Percentiles rank a stretch among this genome's conserved stretches.
Conservation (phyloP, 1,140 invertebrate genomes). For the Dendrolimus punctatus region DNA sequence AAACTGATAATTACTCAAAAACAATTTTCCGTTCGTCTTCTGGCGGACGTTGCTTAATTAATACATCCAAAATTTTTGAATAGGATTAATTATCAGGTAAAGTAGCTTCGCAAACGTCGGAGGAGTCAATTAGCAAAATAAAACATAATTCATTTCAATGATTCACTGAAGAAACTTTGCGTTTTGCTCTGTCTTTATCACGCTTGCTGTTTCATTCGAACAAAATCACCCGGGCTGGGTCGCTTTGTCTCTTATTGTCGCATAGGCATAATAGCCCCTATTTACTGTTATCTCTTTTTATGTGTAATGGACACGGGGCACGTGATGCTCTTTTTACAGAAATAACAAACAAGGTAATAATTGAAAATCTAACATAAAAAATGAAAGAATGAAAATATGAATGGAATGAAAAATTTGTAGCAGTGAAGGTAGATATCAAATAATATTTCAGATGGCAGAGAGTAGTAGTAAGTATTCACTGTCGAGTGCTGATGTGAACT, state of each 20-base stretch:
- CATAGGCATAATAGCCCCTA: slow-evolving; percentile 38
- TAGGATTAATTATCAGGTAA: slow-evolving; percentile 24
- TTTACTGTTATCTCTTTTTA: slow-evolving; percentile 53
- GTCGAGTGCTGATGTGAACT: too few species aligned
- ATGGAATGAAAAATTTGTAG: too few species aligned
- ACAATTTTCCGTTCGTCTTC: too few species aligned
- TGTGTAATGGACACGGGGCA: slow-evolving; percentile 21
- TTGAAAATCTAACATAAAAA: background rate
- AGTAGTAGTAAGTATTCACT: too few species aligned
- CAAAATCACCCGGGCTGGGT: slow-evolving; percentile 8
- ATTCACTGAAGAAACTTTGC: slow-evolving; percentile 48
- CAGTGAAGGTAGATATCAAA: too few species aligned
- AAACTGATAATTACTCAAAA: too few species aligned
- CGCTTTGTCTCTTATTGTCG: slow-evolving; percentile 31
- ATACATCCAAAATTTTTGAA: slow-evolving; percentile 20
- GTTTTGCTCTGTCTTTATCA: slow-evolving; percentile 21
- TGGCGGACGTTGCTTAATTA: slow-evolving; percentile 19
- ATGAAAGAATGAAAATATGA: too few species aligned
- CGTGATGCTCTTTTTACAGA: slow-evolving; percentile 12
- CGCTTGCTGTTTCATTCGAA: slow-evolving; percentile 17
- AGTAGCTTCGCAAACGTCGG: slow-evolving; percentile 12
- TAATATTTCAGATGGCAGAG: too few species aligned
- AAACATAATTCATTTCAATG: slow-evolving; percentile 59
- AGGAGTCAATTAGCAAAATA: slow-evolving; percentile 53
- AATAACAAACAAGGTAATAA: background rate